Percentiles rank a stretch among this genome's conserved stretches.
These are phyloP conservation scores for Eurypyga helias DNA, from an alignment of 2,113 vertebrate genomes.

Conservation along the genomic window DNA sequence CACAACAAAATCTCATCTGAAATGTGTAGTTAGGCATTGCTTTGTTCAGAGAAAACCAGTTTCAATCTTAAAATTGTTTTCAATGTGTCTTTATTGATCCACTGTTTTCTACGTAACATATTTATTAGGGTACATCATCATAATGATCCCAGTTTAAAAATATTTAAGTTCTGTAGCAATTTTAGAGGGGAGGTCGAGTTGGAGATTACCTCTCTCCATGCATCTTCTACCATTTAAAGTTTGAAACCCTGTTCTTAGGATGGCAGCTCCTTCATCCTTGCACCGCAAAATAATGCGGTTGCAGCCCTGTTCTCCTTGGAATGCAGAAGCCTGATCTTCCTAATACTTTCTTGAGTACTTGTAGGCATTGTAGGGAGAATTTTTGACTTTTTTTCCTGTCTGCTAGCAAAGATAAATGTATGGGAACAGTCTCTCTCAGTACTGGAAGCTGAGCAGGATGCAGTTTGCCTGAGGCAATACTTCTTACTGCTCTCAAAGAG, in stretches of 20 bases:
- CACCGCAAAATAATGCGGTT: neutral
- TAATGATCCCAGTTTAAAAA: neutral
- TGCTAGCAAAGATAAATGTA: neutral
- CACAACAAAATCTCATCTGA: neutral
- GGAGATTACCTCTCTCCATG: neutral
- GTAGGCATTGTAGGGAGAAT: neutral
- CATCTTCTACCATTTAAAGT: neutral
- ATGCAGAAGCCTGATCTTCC: neutral
- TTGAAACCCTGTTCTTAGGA: neutral
- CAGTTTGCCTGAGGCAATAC: neutral
- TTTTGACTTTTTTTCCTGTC: neutral
- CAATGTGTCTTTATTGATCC: neutral
- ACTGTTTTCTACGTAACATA: accelerated
- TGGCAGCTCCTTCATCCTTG: neutral
- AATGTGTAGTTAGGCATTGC: neutral
- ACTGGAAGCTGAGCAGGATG: neutral
- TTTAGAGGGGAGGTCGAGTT: neutral
- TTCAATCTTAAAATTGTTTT: neutral
- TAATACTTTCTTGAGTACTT: neutral
- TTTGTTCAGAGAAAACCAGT: neutral
- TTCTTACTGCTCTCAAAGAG: neutral
- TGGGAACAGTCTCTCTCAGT: neutral
- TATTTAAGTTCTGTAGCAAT: neutral
- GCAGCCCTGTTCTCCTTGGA: neutral
- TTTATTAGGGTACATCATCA: neutral